These are phyloP conservation scores for Menidia beryllina DNA, from an alignment of 2,113 vertebrate genomes.

Conservation along the genomic window DNA sequence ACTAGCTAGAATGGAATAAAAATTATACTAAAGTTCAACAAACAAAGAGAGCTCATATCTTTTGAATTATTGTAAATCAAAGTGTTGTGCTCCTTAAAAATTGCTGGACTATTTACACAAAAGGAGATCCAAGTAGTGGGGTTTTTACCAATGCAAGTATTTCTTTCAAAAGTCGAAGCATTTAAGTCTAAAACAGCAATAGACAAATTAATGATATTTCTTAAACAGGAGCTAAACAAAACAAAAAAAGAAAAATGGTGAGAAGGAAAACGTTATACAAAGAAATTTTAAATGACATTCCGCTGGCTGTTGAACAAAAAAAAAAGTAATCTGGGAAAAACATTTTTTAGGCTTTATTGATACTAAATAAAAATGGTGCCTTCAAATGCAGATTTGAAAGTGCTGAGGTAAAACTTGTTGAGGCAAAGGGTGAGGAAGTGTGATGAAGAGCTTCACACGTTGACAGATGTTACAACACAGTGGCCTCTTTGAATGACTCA, in stretches of 20 bases:
- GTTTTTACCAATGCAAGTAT: neutral
- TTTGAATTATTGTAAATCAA: neutral
- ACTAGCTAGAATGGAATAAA: neutral
- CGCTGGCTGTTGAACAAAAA: slow-evolving; percentile 9
- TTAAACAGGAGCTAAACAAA: neutral
- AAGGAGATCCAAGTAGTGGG: neutral
- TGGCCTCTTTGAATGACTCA: slow-evolving; percentile 93
- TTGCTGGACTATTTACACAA: slow-evolving; percentile 1
- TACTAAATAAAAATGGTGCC: slow-evolving; percentile 4
- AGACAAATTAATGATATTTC: neutral
- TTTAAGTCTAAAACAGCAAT: slow-evolving; percentile 1
- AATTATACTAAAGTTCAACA: neutral
- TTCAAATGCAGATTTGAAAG: slow-evolving; percentile 19
- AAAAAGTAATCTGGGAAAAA: slow-evolving; percentile 12
- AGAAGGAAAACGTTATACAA: neutral
- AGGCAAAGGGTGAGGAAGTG: neutral
- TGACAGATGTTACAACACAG: slow-evolving; percentile 83
- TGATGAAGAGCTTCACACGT: slow-evolving; percentile 4
- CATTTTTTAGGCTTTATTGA: slow-evolving; percentile 4
- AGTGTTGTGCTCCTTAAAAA: neutral
- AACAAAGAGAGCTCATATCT: neutral
- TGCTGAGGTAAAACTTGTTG: slow-evolving; percentile 54
- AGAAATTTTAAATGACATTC: slow-evolving; percentile 8
- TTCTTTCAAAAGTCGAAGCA: neutral
- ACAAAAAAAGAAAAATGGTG: neutral